Evolutionary conservation across 2,888 invertebrate species (phyloP), one percentile per base, ranked within the genome.

Genomic region (Ophion obscuratus): DNA sequence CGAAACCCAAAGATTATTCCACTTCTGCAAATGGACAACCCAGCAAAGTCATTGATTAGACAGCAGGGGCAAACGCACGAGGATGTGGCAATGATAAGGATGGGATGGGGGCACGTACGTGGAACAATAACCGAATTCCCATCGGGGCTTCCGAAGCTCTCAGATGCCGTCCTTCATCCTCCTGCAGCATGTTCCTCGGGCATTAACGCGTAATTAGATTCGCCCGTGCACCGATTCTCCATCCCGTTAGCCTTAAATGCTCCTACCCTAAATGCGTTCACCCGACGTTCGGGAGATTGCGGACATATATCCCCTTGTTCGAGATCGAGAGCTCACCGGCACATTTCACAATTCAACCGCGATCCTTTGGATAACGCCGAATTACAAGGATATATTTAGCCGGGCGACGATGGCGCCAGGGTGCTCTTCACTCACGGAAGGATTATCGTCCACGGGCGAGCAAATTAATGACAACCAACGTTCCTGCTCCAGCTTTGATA

Each of bases 131-230:
- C 40, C 20, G 36, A 27, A 74, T 57, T 71, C 53, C 53, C 74
- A 31, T 17, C n/a, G 24, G 17, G 59, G 27, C 66, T 66, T 31
- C 5, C 44, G 40, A n/a, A 75, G 31, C 66, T 66, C 66, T 53
- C 53, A 53, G 76, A 76, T 59, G 36, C 78, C 57, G 40, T 64
- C 44, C 80, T 20, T 44, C 73, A 75, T 61, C 53, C 53, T 59
- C 75, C 66, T 59, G 24, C 66, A 40, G 70, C 76, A 71, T 75
- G 71, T 80, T 36, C 80, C 67, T 44, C 66, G 71, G 71, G 64
- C 76, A 80, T 74, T 84, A 80, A 59, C 71, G 71, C 27, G 76
- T 84, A 84, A 84, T 84, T 80, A 80, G 76, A 66, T 71, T 66
- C 36, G 66, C 79, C 79, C 64, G 74, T 74, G 68, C 74, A 80